Evolutionary conservation across 2,113 vertebrate species (phyloP).

Genomic region (Xenopus laevis): DNA sequence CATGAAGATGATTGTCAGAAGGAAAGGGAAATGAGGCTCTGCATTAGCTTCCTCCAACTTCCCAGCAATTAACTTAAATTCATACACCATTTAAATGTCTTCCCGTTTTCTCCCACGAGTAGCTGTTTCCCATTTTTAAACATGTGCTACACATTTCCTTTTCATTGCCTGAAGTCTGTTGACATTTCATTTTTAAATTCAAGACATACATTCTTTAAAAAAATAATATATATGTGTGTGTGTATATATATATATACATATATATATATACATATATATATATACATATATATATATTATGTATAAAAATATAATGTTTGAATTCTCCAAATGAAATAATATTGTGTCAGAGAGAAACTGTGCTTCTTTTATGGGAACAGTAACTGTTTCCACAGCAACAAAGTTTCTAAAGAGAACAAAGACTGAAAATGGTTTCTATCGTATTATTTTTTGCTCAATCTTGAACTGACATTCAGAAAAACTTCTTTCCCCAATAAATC

Average conservation of each 20-base stretch:
- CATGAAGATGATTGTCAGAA: too few species aligned
- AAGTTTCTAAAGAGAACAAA: conserved; percentile 33
- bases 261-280: too few species aligned
- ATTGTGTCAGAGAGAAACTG: conserved; percentile 32
- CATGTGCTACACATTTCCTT: conserved; percentile 30
- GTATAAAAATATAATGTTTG: conserved; percentile 2
- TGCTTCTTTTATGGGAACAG: conserved; percentile 29
- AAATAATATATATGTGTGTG: conserved; percentile 32
- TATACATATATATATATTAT: too few species aligned
- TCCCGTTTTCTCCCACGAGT: conserved; percentile 33
- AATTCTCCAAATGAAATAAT: conserved; percentile 44
- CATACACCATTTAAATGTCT: conserved; percentile 4
- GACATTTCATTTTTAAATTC: conserved; percentile 41
- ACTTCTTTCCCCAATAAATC: background rate
- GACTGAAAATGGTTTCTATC: conserved; percentile 14
- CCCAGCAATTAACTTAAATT: too few species aligned
- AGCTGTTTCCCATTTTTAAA: conserved; percentile 37
- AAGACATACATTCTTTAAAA: conserved; percentile 28
- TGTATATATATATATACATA: conserved; percentile 39
- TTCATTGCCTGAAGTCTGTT: conserved; percentile 41
- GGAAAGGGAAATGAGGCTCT: too few species aligned
- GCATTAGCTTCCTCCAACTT: too few species aligned
- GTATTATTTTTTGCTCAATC: conserved; percentile 11
- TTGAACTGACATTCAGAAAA: background rate
- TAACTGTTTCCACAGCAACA: conserved; percentile 44